Evolutionary conservation across 2,797 vertebrate species (phyloP).

Genomic region (Periparus ater): DNA sequence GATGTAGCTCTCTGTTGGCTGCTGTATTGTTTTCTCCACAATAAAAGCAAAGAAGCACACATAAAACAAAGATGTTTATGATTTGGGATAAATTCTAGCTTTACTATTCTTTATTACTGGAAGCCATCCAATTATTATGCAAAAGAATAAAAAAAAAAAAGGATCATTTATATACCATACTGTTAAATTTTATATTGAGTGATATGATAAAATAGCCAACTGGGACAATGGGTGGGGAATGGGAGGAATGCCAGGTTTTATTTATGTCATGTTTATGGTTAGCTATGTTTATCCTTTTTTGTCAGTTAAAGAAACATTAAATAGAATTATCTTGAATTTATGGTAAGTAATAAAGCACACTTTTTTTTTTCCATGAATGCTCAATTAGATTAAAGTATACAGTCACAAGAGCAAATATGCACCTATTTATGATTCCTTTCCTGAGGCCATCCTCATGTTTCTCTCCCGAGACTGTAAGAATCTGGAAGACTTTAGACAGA

Average conservation of each 20-base stretch:
- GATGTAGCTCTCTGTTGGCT: constrained; percentile 16
- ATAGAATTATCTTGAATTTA: constrained; percentile 58
- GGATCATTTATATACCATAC: constrained; percentile 35
- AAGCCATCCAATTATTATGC: constrained; percentile 45
- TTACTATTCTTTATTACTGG: constrained; percentile 45
- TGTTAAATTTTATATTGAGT: constrained; percentile 41
- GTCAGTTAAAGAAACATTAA: constrained; percentile 46
- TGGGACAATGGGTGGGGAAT: constrained; percentile 44
- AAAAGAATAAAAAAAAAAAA: constrained; percentile 3
- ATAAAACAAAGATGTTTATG: constrained; percentile 40
- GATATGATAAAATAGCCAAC: constrained; percentile 50
- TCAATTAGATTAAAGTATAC: constrained; percentile 39
- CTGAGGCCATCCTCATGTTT: neutral
- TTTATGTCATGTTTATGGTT: constrained; percentile 49
- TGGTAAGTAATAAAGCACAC: constrained; percentile 25
- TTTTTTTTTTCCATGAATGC: constrained; percentile 10
- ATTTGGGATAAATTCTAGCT: constrained; percentile 33
- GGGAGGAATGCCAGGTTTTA: constrained; percentile 44
- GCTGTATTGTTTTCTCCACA: neutral
- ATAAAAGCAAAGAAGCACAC: constrained; percentile 14
- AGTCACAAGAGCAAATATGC: constrained; percentile 24
- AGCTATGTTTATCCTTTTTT: constrained; percentile 46
- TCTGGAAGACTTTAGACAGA: neutral
- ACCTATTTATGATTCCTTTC: constrained; percentile 38
- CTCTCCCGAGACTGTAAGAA: neutral